Percentiles rank a stretch among this genome's conserved stretches.
Evolutionary conservation across 1,140 invertebrate species (phyloP).

Genomic region (Drosophila arizonae): DNA sequence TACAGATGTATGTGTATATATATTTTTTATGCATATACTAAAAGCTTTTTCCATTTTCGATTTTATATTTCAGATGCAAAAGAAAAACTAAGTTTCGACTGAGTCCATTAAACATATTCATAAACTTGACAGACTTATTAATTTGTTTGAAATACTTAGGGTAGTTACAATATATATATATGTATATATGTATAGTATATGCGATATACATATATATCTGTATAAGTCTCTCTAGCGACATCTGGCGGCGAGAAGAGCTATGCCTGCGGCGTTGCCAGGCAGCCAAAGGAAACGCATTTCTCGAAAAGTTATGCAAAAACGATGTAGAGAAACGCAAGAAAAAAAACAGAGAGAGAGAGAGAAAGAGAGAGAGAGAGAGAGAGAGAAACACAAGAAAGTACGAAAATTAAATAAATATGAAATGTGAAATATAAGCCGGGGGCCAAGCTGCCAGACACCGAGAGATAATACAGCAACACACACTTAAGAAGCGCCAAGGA

Average conservation of each 20-base stretch:
- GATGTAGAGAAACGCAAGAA: neutral
- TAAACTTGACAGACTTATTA: constrained; percentile 12
- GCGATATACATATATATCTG: too few species aligned
- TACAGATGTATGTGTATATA: too few species aligned
- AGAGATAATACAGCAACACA: constrained; percentile 46
- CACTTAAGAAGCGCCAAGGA: constrained; percentile 46
- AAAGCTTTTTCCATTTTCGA: too few species aligned
- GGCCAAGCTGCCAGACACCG: constrained; percentile 16
- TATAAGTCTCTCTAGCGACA: constrained; percentile 1
- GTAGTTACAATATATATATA: too few species aligned
- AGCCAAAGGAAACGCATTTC: constrained; percentile 26
- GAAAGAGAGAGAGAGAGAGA: constrained; percentile 18
- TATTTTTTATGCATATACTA: too few species aligned
- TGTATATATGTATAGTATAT: too few species aligned
- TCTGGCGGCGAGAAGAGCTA: constrained; percentile 9
- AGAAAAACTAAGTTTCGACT: too few species aligned
- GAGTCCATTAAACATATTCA: neutral
- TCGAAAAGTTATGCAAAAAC: constrained; percentile 63
- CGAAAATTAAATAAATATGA: constrained; percentile 78
- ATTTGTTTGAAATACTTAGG: constrained; percentile 5
- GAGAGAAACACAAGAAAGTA: constrained; percentile 64
- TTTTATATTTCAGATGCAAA: too few species aligned
- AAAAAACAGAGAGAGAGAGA: constrained; percentile 28
- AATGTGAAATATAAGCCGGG: constrained; percentile 54
- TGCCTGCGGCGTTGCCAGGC: constrained; percentile 15